Evolutionary conservation across 2,113 vertebrate species (phyloP), one percentile per base, ranked within the genome.

Genomic region (Toxotes chatareus): DNA sequence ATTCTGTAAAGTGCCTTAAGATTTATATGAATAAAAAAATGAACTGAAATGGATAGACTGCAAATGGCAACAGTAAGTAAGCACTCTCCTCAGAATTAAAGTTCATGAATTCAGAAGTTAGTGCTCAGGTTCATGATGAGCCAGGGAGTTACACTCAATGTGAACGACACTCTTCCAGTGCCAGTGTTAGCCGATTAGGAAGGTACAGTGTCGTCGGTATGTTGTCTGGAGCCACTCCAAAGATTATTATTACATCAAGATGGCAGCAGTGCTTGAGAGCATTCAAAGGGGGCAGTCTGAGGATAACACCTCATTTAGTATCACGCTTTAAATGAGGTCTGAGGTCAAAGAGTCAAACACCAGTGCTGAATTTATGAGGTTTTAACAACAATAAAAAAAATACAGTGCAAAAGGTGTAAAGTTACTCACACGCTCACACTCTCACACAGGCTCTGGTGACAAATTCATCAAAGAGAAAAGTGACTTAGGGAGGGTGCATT

Each of bases 11-110:
- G 36, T 1, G 36, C 36, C 36, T 38, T 38, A 7, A 38, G 36
- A 38, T 38, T 13, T 44, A 13, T 44, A 8, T 44, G 9, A 9
- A 44, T 44, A 27, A 27, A 44, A 44, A 44, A 44, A 2, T 44
- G 3, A 44, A 44, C 9, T 44, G 42, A 44, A 44, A 7, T 44
- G 42, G 10, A 44, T 13, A 44, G 12, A 14, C 56, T 46, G 51
- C 56, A 73, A 83, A 87, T 61, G 74, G 64, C 4, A 2, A 38
- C 32, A 59, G 40, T 70, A 60, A 69, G 56, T 73, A 44, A 80
- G 36, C 36, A 17, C 53, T 53, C 23, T 63, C 21, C 38, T 66
- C 32, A 40, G 63, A 55, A 72, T 79, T 36, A 79, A 55, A 27
- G 27, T 27, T 27, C 27, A 83, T 59, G 32, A 69, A 73, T 59